Evolutionary conservation across 2,888 invertebrate genomes (phyloP).

Genomic region (Pinctada fucata): DNA sequence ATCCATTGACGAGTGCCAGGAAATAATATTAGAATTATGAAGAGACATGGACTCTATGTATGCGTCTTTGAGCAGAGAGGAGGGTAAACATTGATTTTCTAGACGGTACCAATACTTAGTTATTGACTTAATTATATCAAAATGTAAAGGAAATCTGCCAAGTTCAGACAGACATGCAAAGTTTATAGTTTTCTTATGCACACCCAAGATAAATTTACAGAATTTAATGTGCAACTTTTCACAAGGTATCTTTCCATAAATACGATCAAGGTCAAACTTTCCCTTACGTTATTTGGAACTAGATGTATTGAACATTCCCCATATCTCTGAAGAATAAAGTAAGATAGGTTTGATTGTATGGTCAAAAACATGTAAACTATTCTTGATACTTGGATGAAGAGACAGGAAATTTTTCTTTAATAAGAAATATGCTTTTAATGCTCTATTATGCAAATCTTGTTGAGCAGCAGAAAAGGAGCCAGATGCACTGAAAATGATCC

Average conservation of each 20-base stretch:
- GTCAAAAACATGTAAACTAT: background rate
- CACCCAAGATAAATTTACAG: background rate
- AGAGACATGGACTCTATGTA: background rate
- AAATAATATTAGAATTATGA: background rate
- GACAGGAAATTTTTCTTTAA: background rate
- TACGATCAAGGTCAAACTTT: background rate
- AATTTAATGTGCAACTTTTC: background rate
- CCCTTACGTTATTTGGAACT: background rate
- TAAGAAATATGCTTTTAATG: background rate
- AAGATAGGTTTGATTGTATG: conserved; percentile 10
- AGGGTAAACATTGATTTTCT: background rate
- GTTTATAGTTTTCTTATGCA: conserved; percentile 1
- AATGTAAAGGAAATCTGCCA: background rate
- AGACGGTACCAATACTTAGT: background rate
- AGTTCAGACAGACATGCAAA: background rate
- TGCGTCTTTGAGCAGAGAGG: background rate
- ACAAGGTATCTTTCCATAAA: background rate
- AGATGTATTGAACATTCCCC: conserved; percentile 6
- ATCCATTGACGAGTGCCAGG: background rate
- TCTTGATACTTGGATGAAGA: background rate
- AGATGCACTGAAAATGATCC: conserved; percentile 7
- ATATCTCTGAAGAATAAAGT: conserved; percentile 8
- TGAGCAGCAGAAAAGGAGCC: background rate
- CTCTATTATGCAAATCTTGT: background rate
- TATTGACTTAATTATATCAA: background rate